A percentile compares a stretch with the other conserved stretches of the same genome.
Conservation (phyloP, 2,113 vertebrate genomes). For the Procavia capensis region DNA sequence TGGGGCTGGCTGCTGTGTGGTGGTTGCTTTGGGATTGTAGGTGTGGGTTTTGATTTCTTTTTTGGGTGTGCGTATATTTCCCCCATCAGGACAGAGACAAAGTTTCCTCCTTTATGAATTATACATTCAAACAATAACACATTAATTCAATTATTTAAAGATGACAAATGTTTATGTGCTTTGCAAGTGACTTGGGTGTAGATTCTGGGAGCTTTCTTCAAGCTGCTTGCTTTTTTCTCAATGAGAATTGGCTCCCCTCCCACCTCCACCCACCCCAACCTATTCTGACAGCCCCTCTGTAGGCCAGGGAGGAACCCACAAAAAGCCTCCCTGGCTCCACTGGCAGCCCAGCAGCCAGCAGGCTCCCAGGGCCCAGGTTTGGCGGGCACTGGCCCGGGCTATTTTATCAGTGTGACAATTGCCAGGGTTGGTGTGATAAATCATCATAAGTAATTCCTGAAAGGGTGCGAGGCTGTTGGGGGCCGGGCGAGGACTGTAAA, state of each 20-base stretch:
- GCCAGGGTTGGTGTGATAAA: constrained; percentile 97
- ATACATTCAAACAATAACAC: constrained; percentile 91
- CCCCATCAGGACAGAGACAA: constrained; percentile 85
- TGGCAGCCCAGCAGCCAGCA: constrained; percentile 56
- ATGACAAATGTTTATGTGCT: constrained; percentile 90
- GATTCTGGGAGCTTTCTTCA: constrained; percentile 80
- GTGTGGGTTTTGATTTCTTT: constrained; percentile 72
- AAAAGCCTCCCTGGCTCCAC: constrained; percentile 41
- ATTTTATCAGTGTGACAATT: constrained; percentile 96
- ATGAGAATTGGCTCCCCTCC: constrained; percentile 81
- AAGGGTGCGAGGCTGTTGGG: constrained; percentile 98
- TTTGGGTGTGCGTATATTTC: constrained; percentile 78
- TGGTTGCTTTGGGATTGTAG: constrained; percentile 42
- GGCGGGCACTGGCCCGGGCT: constrained; percentile 85
- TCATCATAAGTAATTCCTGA: constrained; percentile 99
- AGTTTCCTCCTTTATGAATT: constrained; percentile 90
- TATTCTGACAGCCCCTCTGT: constrained; percentile 61
- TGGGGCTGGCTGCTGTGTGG: neutral
- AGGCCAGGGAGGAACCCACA: constrained; percentile 71
- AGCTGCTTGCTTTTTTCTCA: constrained; percentile 83
- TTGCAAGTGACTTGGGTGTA: constrained; percentile 84
- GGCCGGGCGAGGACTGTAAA: constrained; percentile 98
- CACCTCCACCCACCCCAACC: constrained; percentile 68
- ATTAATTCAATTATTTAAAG: constrained; percentile 92
- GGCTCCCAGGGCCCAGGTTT: constrained; percentile 69